These are phyloP conservation scores for Limosa lapponica DNA, from an alignment of 2,797 vertebrate species.

Conservation along the genomic window DNA sequence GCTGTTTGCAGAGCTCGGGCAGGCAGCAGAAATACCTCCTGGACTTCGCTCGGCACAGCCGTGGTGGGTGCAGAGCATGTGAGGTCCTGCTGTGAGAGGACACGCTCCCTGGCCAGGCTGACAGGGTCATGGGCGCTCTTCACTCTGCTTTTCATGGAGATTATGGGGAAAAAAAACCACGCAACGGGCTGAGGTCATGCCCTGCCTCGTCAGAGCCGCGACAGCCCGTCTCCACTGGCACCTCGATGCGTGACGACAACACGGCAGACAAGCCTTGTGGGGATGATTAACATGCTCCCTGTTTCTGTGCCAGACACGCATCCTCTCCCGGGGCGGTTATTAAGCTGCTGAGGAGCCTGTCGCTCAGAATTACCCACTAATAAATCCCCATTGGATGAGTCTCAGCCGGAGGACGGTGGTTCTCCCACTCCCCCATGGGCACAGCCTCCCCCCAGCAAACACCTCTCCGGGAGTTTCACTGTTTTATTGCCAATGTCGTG, in stretches of 20 bases:
- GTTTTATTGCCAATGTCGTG: fast-evolving
- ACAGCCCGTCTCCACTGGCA: fast-evolving
- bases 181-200: neutral
- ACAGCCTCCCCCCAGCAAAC: neutral
- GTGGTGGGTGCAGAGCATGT: neutral
- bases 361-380: neutral
- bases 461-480: fast-evolving
- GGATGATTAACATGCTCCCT: neutral
- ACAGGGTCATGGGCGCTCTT: neutral
- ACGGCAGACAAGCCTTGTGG: neutral
- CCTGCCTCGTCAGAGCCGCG: neutral
- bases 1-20: neutral
- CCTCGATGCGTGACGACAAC: fast-evolving
- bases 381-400: neutral
- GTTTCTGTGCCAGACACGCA: neutral
- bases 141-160: neutral
- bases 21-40: neutral
- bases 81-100: neutral
- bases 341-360: neutral
- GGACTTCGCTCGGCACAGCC: neutral
- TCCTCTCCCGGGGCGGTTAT: neutral
- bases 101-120: neutral
- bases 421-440: fast-evolving
- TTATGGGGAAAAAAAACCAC: neutral
- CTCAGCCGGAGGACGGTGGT: fast-evolving